Evolutionary conservation across 2,888 invertebrate genomes (phyloP).

Genomic region (Caenorhabditis sinica): DNA sequence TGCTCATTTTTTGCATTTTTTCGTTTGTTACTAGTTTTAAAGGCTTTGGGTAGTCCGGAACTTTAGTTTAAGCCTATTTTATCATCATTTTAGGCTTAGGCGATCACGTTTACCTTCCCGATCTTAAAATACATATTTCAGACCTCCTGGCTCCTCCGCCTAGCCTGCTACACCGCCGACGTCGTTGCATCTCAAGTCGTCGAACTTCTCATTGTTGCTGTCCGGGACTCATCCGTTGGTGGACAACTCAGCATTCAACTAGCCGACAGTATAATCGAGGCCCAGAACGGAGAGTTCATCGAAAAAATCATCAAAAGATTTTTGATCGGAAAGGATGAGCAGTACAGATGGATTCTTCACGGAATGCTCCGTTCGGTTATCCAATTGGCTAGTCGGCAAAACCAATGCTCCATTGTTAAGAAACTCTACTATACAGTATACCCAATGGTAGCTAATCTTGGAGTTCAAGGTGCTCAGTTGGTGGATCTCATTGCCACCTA

Average conservation of each 20-base stretch:
- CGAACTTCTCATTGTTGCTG: constrained; percentile 70
- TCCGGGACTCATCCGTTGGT: constrained; percentile 54
- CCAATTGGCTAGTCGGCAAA: constrained; percentile 70
- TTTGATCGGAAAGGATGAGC: constrained; percentile 69
- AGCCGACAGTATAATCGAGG: constrained; percentile 68
- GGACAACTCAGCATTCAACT: constrained; percentile 53
- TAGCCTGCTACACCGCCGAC: constrained; percentile 66
- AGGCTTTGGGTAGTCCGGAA: too few relatives aligned
- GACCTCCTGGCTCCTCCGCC: constrained; percentile 67
- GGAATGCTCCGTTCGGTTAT: constrained; percentile 72
- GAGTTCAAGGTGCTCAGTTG: constrained; percentile 95
- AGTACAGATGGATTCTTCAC: constrained; percentile 71
- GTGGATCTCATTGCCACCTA: constrained; percentile 97
- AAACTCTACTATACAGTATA: constrained; percentile 91
- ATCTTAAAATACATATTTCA: too few relatives aligned
- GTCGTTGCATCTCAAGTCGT: constrained; percentile 65
- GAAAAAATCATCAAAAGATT: constrained; percentile 69
- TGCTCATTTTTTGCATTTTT: too few relatives aligned
- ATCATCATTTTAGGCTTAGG: too few relatives aligned
- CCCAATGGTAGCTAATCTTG: constrained; percentile 93
- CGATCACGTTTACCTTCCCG: too few relatives aligned
- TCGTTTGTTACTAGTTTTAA: too few relatives aligned
- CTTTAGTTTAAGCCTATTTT: too few relatives aligned
- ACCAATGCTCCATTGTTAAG: constrained; percentile 87
- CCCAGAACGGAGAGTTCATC: constrained; percentile 52